phyloP scores from a whole-genome alignment of 2,888 invertebrate species.

The Drosophila ezoana region DNA sequence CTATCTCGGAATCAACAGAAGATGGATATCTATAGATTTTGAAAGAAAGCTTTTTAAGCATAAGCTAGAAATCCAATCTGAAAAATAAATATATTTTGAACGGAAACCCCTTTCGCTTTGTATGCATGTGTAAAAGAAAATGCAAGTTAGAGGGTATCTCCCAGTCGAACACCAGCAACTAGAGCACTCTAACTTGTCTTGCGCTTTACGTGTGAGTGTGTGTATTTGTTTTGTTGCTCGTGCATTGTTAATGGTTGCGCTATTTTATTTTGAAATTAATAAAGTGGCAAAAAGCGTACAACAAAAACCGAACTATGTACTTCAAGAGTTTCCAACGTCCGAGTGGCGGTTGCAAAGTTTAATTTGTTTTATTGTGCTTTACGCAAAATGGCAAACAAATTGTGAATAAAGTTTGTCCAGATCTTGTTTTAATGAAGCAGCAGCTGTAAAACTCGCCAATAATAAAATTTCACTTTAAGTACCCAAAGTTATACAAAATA shows the following conservation, averaged over 20 bases:
- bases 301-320: slow-evolving; percentile 47
- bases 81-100: too few relatives aligned
- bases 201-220: slow-evolving; percentile 24
- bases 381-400: slow-evolving; percentile 33
- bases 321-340: slow-evolving; percentile 41
- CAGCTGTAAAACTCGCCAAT: slow-evolving; percentile 23
- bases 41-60: too few relatives aligned
- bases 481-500: background rate
- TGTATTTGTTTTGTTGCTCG: slow-evolving; percentile 30
- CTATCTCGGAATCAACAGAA: too few relatives aligned
- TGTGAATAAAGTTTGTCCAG: slow-evolving; percentile 36
- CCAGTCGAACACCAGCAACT: background rate
- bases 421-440: slow-evolving; percentile 50
- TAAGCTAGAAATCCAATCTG: too few relatives aligned
- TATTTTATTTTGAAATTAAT: slow-evolving; percentile 78
- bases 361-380: slow-evolving; percentile 12
- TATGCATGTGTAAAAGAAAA: too few relatives aligned
- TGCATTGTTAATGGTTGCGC: slow-evolving; percentile 72
- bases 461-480: slow-evolving; percentile 36
- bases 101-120: too few relatives aligned
- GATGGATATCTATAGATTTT: too few relatives aligned
- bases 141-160: background rate
- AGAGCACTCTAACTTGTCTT: slow-evolving; percentile 10
- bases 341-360: slow-evolving; percentile 36
- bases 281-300: slow-evolving; percentile 60